Conservation (phyloP, 1,140 invertebrate genomes). For the Eupeodes corollae region DNA sequence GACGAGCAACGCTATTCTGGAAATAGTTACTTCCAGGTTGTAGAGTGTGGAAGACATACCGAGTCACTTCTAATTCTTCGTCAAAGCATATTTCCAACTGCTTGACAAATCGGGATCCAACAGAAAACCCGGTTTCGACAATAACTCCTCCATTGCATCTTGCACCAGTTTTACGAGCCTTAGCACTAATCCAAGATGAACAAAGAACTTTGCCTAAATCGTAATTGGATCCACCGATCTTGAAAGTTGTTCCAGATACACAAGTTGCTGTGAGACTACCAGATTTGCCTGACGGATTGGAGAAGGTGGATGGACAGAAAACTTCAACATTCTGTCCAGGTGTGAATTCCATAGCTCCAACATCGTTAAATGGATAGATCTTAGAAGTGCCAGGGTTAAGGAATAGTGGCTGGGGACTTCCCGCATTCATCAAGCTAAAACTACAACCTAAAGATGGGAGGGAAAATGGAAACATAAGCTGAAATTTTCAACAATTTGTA, state of each 20-base stretch:
- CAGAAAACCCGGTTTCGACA: constrained; percentile 4
- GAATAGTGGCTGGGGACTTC: constrained; percentile 24
- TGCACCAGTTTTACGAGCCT: constrained; percentile 26
- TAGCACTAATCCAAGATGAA: constrained; percentile 25
- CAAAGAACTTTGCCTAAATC: constrained; percentile 30
- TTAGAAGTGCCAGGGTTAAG: constrained; percentile 22
- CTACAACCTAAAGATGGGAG: too few species aligned
- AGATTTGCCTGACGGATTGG: constrained; percentile 11
- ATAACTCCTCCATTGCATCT: constrained; percentile 29
- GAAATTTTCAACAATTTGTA: too few species aligned
- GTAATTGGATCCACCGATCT: constrained; percentile 16
- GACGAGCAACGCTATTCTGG: constrained; percentile 33
- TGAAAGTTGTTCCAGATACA: constrained; percentile 25
- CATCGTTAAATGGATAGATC: constrained; percentile 23
- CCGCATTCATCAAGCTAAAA: background rate
- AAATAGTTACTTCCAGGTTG: constrained; percentile 24
- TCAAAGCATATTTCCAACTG: constrained; percentile 39
- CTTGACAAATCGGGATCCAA: constrained; percentile 28
- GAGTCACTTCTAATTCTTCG: constrained; percentile 31
- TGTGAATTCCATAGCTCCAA: constrained; percentile 23
- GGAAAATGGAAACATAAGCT: too few species aligned
- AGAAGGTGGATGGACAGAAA: constrained; percentile 25
- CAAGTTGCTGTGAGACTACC: constrained; percentile 20
- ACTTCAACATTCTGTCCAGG: constrained; percentile 19
- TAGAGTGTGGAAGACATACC: constrained; percentile 35